Conservation (phyloP, 2,797 vertebrate genomes). For the Emys orbicularis region DNA sequence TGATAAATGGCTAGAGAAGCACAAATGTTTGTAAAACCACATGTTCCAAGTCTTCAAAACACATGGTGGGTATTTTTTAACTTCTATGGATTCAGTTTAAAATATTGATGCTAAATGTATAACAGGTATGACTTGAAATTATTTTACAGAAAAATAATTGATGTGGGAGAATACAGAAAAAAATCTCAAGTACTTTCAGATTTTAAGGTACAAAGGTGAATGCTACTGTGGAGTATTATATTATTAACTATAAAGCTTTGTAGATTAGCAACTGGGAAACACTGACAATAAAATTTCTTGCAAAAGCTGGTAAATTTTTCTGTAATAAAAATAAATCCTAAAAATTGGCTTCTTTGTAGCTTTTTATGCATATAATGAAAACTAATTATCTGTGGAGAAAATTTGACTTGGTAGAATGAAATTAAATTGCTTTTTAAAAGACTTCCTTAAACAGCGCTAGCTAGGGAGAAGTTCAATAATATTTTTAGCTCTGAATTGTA, state of each 20-base stretch:
- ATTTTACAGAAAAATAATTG: conserved; percentile 20
- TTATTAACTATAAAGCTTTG: conserved; percentile 28
- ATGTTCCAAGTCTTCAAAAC: conserved; percentile 42
- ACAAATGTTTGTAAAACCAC: not conserved
- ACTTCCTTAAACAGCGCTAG: conserved; percentile 77
- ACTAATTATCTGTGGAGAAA: conserved; percentile 83
- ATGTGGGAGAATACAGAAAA: not conserved
- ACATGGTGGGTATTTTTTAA: conserved; percentile 32
- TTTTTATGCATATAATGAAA: conserved; percentile 77
- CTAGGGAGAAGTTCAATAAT: conserved; percentile 76
- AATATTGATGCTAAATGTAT: conserved; percentile 12
- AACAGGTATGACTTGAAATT: conserved; percentile 20
- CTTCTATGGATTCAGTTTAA: not conserved
- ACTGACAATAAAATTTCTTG: conserved; percentile 9
- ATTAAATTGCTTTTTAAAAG: conserved; percentile 82
- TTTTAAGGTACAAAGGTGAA: conserved; percentile 14
- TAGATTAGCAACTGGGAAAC: conserved; percentile 10
- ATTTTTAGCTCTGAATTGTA: conserved; percentile 75
- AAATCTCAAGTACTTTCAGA: not conserved
- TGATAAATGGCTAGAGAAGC: conserved; percentile 9
- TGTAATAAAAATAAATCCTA: conserved; percentile 50
- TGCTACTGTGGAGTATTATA: not conserved
- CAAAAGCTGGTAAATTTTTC: conserved; percentile 27
- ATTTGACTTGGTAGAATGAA: conserved; percentile 80
- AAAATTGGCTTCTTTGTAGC: conserved; percentile 64